These are phyloP conservation scores for Alectoris magna DNA, from an alignment of 2,797 vertebrate genomes.

Conservation along the genomic window DNA sequence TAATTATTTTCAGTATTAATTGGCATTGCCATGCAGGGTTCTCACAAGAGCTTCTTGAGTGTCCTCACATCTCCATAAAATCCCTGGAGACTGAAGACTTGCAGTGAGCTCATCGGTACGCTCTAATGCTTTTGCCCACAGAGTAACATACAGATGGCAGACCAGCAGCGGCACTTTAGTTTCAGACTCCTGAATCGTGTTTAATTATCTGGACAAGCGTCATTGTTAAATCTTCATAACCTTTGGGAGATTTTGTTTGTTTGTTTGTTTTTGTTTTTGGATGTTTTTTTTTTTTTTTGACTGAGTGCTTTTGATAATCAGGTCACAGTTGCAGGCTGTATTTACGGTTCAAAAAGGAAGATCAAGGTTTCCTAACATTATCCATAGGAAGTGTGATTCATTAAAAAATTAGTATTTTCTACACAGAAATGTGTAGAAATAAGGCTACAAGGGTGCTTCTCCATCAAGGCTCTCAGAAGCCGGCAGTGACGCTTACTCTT, in stretches of 20 bases:
- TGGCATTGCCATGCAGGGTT: background rate
- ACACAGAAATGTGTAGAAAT: background rate
- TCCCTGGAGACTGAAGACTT: background rate
- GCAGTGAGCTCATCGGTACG: background rate
- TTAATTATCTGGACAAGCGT: background rate
- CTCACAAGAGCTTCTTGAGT: background rate
- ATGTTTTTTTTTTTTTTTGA: background rate
- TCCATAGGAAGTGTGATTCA: background rate
- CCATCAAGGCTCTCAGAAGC: background rate
- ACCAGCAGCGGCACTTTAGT: background rate
- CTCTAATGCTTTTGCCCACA: background rate
- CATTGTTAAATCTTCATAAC: background rate
- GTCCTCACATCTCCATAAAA: background rate
- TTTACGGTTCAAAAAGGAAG: background rate
- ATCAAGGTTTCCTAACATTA: background rate
- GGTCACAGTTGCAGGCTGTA: background rate
- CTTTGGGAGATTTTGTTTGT: too few relatives aligned
- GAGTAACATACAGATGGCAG: background rate
- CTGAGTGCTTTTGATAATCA: background rate
- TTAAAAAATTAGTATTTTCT: background rate
- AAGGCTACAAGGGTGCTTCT: background rate
- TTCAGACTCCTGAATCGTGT: background rate
- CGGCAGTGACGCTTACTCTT: background rate
- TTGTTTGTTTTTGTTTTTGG: too few relatives aligned
- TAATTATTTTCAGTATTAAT: slow-evolving; percentile 1